A percentile compares a stretch with the other conserved stretches of the same genome.
Conservation (phyloP, 1,140 invertebrate species). For the Acromyrmex charruanus region DNA sequence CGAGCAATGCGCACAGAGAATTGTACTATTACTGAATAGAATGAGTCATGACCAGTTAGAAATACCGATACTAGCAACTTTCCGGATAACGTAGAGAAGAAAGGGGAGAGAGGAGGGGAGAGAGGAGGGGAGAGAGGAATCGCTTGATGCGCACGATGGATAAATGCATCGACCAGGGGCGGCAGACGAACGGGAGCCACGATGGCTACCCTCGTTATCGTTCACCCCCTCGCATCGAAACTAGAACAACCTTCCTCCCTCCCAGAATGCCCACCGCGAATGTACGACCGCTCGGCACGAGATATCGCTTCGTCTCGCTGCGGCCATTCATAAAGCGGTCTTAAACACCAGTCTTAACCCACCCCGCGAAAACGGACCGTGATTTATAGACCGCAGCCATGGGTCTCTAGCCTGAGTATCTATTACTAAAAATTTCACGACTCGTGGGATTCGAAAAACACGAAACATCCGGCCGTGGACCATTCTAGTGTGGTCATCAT, state of each 20-base stretch:
- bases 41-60: constrained; percentile 65
- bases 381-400: constrained; percentile 59
- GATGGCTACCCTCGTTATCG: constrained; percentile 16
- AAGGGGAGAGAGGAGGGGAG: not conserved
- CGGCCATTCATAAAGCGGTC: constrained; percentile 71
- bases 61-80: constrained; percentile 77
- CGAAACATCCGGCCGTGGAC: not conserved
- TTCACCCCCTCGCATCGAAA: constrained; percentile 63
- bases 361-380: constrained; percentile 62
- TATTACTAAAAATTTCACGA: constrained; percentile 54
- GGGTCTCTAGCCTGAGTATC: not conserved
- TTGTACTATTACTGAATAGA: constrained; percentile 53
- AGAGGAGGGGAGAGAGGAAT: too few species aligned
- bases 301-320: constrained; percentile 65
- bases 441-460: constrained; percentile 38
- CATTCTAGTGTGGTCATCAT: not conserved
- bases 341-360: constrained; percentile 71
- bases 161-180: constrained; percentile 74
- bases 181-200: constrained; percentile 76
- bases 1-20: constrained; percentile 59
- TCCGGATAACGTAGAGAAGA: constrained; percentile 58
- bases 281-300: constrained; percentile 67
- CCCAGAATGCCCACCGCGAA: constrained; percentile 57
- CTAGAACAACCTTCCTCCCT: constrained; percentile 62
- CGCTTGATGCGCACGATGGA: constrained; percentile 66